Conservation (phyloP, 2,888 invertebrate genomes). For the Dastarcus helophoroides region DNA sequence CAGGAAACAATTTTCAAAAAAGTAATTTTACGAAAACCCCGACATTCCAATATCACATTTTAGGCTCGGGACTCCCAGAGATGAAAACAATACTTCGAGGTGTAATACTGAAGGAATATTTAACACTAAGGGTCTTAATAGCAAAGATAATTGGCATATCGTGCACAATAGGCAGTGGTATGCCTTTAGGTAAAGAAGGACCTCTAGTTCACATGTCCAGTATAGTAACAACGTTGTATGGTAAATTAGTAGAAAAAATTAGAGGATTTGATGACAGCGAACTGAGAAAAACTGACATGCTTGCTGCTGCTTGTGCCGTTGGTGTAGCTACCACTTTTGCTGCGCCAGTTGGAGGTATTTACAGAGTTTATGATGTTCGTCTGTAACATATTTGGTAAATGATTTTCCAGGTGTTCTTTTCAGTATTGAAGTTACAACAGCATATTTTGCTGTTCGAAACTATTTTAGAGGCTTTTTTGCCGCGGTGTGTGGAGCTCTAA, state of each 20-base stretch:
- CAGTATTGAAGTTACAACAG: conserved; percentile 96
- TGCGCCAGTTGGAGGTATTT: conserved; percentile 83
- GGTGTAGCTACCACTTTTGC: conserved; percentile 91
- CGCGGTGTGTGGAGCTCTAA: conserved; percentile 91
- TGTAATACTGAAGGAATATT: conserved; percentile 89
- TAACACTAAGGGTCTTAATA: conserved; percentile 83
- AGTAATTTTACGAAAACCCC: background rate
- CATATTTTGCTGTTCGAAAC: conserved; percentile 93
- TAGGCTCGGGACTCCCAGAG: conserved; percentile 94
- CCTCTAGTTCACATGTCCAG: conserved; percentile 97
- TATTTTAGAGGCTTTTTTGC: conserved; percentile 98
- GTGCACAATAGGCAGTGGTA: conserved; percentile 85
- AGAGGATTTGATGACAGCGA: conserved; percentile 81
- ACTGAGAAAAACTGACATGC: conserved; percentile 88
- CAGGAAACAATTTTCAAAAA: background rate
- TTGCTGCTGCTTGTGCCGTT: conserved; percentile 94
- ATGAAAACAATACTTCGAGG: conserved; percentile 96
- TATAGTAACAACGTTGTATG: conserved; percentile 82
- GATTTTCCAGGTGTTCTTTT: conserved; percentile 75
- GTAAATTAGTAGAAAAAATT: conserved; percentile 81
- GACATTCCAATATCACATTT: conserved; percentile 11
- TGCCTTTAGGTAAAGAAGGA: conserved; percentile 96
- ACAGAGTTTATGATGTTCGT: background rate
- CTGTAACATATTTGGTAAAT: conserved; percentile 5
- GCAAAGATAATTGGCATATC: conserved; percentile 87